phyloP scores from a whole-genome alignment of 2,797 vertebrate genomes.

The Presbytis comata region DNA sequence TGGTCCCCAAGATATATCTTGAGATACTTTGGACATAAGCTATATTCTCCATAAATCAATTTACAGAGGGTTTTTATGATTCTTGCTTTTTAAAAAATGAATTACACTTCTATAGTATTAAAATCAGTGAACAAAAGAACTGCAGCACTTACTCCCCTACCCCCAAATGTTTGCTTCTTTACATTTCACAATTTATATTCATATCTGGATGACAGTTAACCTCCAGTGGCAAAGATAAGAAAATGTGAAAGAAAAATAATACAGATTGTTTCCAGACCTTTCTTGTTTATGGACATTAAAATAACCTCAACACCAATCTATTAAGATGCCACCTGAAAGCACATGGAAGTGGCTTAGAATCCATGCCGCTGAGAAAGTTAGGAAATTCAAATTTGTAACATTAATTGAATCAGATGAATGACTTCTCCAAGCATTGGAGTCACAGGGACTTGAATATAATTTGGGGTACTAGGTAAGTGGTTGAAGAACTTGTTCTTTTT shows the following conservation, averaged over 20 bases:
- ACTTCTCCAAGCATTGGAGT: conserved; percentile 6
- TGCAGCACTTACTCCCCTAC: neutral
- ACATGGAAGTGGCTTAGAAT: conserved; percentile 21
- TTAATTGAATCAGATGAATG: neutral
- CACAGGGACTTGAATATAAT: neutral
- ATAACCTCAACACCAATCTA: neutral
- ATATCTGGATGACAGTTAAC: neutral
- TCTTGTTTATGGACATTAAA: neutral
- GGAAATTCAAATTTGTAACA: conserved; percentile 35
- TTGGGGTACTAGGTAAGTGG: neutral
- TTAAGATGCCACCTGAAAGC: conserved; percentile 54
- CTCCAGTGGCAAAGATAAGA: conserved; percentile 27
- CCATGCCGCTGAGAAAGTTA: conserved; percentile 9
- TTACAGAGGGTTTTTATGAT: neutral
- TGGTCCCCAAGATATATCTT: neutral
- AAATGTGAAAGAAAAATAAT: conserved; percentile 45
- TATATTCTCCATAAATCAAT: conserved; percentile 17
- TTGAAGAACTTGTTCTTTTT: conserved; percentile 59
- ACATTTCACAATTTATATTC: neutral
- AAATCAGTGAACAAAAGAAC: neutral
- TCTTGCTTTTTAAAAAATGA: conserved; percentile 33
- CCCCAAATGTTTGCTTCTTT: neutral
- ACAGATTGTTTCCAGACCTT: neutral
- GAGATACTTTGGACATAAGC: neutral
- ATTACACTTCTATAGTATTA: neutral